Percentiles rank a stretch among this genome's conserved stretches.
phyloP scores from a whole-genome alignment of 1,140 invertebrate species.

The Penaeus vannamei region DNA sequence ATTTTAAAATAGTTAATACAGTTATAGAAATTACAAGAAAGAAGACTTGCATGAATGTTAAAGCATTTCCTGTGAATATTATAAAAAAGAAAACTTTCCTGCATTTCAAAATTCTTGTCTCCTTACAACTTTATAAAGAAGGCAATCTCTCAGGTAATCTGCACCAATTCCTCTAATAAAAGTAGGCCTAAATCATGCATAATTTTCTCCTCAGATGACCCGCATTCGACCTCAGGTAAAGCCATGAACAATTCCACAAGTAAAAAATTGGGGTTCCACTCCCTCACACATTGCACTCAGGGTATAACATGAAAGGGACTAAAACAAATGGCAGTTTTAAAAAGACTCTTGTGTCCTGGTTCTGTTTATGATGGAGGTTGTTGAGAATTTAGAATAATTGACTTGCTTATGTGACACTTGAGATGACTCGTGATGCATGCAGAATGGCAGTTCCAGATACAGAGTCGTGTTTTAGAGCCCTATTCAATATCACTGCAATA shows the following conservation, averaged over 20 bases:
- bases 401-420: too few relatives aligned
- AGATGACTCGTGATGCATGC: too few relatives aligned
- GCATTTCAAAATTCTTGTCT: too few relatives aligned
- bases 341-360: too few relatives aligned
- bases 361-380: too few relatives aligned
- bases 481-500: too few relatives aligned
- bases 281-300: conserved; percentile 20
- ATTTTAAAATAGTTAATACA: conserved; percentile 33
- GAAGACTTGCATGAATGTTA: neutral
- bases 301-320: neutral
- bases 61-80: too few relatives aligned
- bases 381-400: too few relatives aligned
- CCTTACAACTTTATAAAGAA: too few relatives aligned
- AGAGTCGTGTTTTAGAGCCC: too few relatives aligned
- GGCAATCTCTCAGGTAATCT: conserved; percentile 46
- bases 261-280: neutral
- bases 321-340: neutral
- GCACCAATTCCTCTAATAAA: conserved; percentile 18
- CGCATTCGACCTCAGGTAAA: conserved; percentile 63
- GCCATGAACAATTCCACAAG: conserved; percentile 34
- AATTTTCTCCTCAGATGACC: conserved; percentile 63
- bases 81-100: too few relatives aligned
- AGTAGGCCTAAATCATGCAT: conserved; percentile 47
- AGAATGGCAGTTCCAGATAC: too few relatives aligned
- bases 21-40: neutral